Evolutionary conservation across 2,888 invertebrate species (phyloP), one percentile per base, ranked within the genome.

Genomic region (Tethea ocularis): DNA sequence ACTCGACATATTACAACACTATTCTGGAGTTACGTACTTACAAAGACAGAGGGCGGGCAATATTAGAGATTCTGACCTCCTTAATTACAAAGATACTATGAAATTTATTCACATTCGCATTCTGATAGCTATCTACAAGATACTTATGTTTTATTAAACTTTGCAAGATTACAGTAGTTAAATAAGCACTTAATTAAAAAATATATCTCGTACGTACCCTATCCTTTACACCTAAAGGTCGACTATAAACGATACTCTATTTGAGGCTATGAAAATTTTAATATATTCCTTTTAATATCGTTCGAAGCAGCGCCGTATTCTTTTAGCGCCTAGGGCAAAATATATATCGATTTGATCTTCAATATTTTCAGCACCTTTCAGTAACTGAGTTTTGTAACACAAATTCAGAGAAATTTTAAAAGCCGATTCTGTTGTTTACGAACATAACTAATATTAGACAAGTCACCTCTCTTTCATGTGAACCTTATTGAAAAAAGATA

Each of bases 21-120:
- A 46, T 46, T 46, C 8, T 20, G 20, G 66, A 59, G 61, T 64
- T 64, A 67, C 59, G 58, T 57, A 63, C 67, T 61, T 60, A 61
- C 61, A 62, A 69, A 72, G 67, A 63, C 64, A 68, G 66, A 72
- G 76, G 72, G 67, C 75, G 70, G 55, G 65, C 59, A 36, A 73
- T 71, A 78, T 73, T 74, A 74, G 69, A 72, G 75, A 71, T 56
- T 64, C 68, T 69, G 68, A 69, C 67, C 67, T 67, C 67, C 66
- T 76, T 77, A 76, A 78, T 78, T 74, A 72, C 74, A 57, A 51
- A 63, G 74, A 75, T 74, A 66, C 64, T 61, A 56, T 51, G 63
- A 64, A 77, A 76, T 77, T 75, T 78, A 78, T 77, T 71, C 66
- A 53, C 60, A 46, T 46, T 22, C 56, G 52, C 61, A 73, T 61